phyloP scores from a whole-genome alignment of 2,888 invertebrate genomes.

The Pollenia amentaria region DNA sequence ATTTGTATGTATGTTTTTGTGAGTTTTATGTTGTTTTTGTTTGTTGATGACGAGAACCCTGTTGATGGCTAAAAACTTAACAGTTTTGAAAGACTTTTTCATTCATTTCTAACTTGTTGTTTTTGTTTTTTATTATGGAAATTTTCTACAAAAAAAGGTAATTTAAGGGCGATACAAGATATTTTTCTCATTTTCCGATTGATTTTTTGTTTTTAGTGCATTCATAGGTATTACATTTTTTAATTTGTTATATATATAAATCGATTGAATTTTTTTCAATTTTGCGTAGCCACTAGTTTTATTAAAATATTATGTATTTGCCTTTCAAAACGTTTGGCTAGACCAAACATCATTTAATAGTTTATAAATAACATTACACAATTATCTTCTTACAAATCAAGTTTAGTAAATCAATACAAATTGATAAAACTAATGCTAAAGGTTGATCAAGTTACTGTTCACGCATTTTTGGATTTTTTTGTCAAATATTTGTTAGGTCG shows the following conservation, averaged over 20 bases:
- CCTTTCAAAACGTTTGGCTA: no score
- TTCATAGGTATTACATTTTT: neutral
- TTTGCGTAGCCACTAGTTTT: no score
- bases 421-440: no score
- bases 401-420: no score
- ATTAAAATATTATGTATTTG: no score
- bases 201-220: constrained; percentile 1
- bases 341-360: no score
- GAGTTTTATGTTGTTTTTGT: constrained; percentile 31
- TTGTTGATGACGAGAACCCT: constrained; percentile 30
- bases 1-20: neutral
- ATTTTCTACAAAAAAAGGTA: constrained; percentile 22
- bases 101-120: constrained; percentile 35
- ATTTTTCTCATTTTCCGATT: neutral
- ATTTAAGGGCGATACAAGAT: constrained; percentile 6
- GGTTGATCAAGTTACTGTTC: no score
- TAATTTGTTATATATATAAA: constrained; percentile 15
- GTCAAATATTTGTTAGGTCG: no score
- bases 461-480: no score
- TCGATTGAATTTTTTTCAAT: no score
- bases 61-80: constrained; percentile 46
- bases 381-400: no score
- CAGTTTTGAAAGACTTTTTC: constrained; percentile 33
- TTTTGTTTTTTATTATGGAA: constrained; percentile 21
- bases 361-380: no score